Evolutionary conservation across 2,797 vertebrate species (phyloP), one percentile per base, ranked within the genome.

Genomic region (Neomorphus geoffroyi): DNA sequence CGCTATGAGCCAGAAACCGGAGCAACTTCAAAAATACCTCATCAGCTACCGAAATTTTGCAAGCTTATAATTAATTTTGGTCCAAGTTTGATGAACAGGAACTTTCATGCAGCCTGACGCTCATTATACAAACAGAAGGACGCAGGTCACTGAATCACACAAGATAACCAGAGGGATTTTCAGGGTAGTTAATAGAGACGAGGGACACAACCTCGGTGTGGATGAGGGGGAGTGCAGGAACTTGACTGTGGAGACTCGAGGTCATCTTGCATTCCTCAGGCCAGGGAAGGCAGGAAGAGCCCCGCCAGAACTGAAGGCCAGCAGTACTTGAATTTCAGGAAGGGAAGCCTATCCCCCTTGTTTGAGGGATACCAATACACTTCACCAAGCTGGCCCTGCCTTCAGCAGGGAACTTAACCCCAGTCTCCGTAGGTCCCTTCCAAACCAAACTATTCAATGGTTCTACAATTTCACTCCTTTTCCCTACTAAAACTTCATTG

Each of bases 121-220:
- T 94, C 0, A 0, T 71, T 85, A 78, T 8, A 60, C 9, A 16
- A 45, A 73, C 61, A 71, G 72, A 75, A 86, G 50, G 33, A 74
- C 13, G 28, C 45, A 73, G 74, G 78, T 89, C 90, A 94, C 86
- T 60, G 88, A 95, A 93, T 94, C 88, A 73, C 9, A 6, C 28
- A 60, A 74, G 91, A 92, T 94, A 95, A 90, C 53, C 30, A 66
- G 23, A 48, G 21, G 86, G 60, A 92, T 66, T 94, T 94, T 84
- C 51, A 75, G 88, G 9, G 41, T 81, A 94, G 94, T 88, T 88
- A 82, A 77, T 48, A 90, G n/a, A 74, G 48, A 77, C 0, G 4
- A 88, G 71, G 71, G 50, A 85, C 41, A 74, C 1, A 6, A 95
- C 84, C 78, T 27, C 0, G 0, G 22, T 43, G 37, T 1, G 3